phyloP scores from a whole-genome alignment of 2,888 invertebrate genomes.

The Andricus quercusramuli region DNA sequence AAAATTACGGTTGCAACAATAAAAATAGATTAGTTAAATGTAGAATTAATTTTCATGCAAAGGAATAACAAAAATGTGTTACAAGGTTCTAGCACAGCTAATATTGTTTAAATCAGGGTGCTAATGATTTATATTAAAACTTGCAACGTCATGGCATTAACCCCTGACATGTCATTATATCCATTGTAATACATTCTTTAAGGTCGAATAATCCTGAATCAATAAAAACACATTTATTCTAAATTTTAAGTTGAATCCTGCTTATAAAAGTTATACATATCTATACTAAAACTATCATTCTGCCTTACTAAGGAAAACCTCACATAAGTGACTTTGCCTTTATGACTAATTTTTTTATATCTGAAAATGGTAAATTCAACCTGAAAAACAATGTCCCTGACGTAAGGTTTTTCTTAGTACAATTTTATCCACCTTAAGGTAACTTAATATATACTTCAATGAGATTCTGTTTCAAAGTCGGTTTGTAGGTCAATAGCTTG shows the following conservation, averaged over 20 bases:
- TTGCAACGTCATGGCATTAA: slow-evolving; percentile 43
- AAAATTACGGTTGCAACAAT: neutral
- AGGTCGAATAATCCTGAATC: slow-evolving; percentile 42
- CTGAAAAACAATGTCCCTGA: no score
- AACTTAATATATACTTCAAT: slow-evolving; percentile 77
- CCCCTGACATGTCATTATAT: slow-evolving; percentile 47
- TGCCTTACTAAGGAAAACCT: no score
- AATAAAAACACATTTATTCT: slow-evolving; percentile 45
- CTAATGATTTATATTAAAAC: slow-evolving; percentile 48
- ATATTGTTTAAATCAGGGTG: slow-evolving; percentile 39
- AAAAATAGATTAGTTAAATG: neutral
- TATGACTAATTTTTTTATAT: no score
- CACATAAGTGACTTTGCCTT: no score
- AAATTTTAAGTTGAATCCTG: neutral
- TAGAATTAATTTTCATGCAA: neutral
- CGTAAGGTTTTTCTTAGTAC: no score
- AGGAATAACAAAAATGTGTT: neutral
- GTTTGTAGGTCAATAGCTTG: slow-evolving; percentile 85
- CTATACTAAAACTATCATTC: neutral
- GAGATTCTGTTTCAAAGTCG: slow-evolving; percentile 82
- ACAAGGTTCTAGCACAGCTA: slow-evolving; percentile 3
- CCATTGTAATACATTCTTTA: slow-evolving; percentile 53
- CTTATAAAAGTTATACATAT: neutral
- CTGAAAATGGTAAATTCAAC: no score
- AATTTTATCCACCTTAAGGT: no score